A percentile compares a stretch with the other conserved stretches of the same genome.
phyloP scores from a whole-genome alignment of 2,888 invertebrate genomes.

The Cecidostiba fungosa region DNA sequence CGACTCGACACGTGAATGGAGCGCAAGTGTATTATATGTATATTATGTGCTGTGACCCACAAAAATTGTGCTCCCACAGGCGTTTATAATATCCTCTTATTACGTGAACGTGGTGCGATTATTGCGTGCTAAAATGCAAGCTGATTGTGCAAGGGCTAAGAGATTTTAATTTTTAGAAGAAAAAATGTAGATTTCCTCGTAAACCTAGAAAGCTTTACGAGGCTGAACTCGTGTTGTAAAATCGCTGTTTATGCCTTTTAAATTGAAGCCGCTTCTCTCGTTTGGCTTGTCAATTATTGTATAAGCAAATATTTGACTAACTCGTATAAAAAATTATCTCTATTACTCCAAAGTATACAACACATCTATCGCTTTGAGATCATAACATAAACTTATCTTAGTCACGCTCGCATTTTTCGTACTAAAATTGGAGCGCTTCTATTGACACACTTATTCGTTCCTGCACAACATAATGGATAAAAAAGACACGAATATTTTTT shows the following conservation, averaged over 20 bases:
- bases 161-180: neutral
- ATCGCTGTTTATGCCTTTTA: neutral
- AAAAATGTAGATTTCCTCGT: slow-evolving; percentile 7
- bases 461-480: too few species aligned
- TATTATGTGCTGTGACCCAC: slow-evolving; percentile 7
- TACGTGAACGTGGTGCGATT: neutral
- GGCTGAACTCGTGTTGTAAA: slow-evolving; percentile 5
- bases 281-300: neutral
- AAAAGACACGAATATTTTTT: too few species aligned
- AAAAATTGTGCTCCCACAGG: neutral
- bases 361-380: too few species aligned
- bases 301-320: neutral
- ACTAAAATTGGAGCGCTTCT: too few species aligned
- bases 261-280: neutral
- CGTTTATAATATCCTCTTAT: neutral
- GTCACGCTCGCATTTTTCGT: too few species aligned
- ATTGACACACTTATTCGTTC: neutral
- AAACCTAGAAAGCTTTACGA: slow-evolving; percentile 45
- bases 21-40: too few species aligned
- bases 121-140: neutral
- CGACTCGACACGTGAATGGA: neutral
- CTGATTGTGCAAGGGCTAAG: neutral
- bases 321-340: neutral
- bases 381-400: too few species aligned
- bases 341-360: too few species aligned